Conservation (phyloP, 2,888 invertebrate species). For the Hofmannophila pseudospretella region DNA sequence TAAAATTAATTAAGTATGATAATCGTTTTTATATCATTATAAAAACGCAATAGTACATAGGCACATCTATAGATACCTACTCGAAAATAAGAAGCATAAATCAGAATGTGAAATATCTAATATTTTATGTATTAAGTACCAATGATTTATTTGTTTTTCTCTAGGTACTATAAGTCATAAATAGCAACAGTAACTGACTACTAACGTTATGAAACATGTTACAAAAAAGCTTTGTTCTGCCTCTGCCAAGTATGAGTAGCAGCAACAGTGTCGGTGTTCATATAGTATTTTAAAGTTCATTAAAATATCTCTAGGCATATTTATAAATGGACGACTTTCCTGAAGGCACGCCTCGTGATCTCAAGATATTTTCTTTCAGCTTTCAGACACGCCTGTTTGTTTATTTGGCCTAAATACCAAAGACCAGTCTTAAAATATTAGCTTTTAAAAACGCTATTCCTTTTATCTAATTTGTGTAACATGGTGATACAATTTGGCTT, state of each 20-base stretch:
- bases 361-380: slow-evolving; percentile 19
- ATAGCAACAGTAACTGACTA: no score
- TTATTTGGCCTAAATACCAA: slow-evolving; percentile 42
- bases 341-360: slow-evolving; percentile 3
- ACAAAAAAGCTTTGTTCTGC: slow-evolving; percentile 5
- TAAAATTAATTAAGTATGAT: no score
- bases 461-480: neutral
- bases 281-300: slow-evolving; percentile 5
- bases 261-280: neutral
- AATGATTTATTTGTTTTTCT: no score
- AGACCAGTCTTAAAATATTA: slow-evolving; percentile 27
- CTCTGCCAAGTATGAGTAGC: neutral
- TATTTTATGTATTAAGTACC: no score
- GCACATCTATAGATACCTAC: no score
- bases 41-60: no score
- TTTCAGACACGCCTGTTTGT: slow-evolving; percentile 25
- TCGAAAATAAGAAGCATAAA: no score
- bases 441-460: no score
- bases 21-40: no score
- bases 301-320: slow-evolving; percentile 5
- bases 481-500: neutral
- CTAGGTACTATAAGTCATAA: no score
- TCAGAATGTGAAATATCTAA: no score
- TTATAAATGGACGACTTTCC: slow-evolving; percentile 2
- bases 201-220: neutral